phyloP scores from a whole-genome alignment of 2,113 vertebrate genomes.

The Hymenochirus boettgeri region DNA sequence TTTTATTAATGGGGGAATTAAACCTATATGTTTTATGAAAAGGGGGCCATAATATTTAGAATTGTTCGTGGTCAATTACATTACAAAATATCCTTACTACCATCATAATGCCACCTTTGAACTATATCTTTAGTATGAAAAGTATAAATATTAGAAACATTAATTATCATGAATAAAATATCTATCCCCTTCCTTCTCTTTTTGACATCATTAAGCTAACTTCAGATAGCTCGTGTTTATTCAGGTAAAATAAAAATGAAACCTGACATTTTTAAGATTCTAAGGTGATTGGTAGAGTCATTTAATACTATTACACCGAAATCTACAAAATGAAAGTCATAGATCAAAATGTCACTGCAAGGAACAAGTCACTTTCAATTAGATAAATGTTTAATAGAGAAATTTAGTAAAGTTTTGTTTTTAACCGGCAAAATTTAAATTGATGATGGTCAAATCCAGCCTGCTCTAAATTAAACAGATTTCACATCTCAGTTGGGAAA shows the following conservation, averaged over 20 bases:
- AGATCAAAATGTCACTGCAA: constrained; percentile 39
- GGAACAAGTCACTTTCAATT: constrained; percentile 35
- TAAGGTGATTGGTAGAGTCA: constrained; percentile 27
- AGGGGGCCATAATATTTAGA: too few species aligned
- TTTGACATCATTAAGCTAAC: constrained; percentile 4
- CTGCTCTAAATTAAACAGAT: background rate
- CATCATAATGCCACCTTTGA: background rate
- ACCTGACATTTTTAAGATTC: constrained; percentile 19
- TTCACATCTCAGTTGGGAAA: constrained; percentile 3
- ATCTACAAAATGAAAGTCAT: constrained; percentile 35
- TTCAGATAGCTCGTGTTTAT: constrained; percentile 12
- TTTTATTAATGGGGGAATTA: too few species aligned
- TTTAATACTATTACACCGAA: constrained; percentile 30
- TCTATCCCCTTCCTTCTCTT: background rate
- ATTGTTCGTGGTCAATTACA: too few species aligned
- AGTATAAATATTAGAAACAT: too few species aligned
- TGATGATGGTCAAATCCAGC: background rate
- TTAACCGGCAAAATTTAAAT: constrained; percentile 6
- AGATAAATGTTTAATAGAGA: constrained; percentile 31
- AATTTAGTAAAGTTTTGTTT: constrained; percentile 21
- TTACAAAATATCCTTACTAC: too few species aligned
- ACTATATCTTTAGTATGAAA: too few species aligned
- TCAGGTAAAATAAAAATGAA: constrained; percentile 19
- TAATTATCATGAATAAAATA: too few species aligned
- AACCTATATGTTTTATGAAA: too few species aligned